These are phyloP conservation scores for Drosophila aldrichi DNA, from an alignment of 2,888 invertebrate species.

Conservation along the genomic window DNA sequence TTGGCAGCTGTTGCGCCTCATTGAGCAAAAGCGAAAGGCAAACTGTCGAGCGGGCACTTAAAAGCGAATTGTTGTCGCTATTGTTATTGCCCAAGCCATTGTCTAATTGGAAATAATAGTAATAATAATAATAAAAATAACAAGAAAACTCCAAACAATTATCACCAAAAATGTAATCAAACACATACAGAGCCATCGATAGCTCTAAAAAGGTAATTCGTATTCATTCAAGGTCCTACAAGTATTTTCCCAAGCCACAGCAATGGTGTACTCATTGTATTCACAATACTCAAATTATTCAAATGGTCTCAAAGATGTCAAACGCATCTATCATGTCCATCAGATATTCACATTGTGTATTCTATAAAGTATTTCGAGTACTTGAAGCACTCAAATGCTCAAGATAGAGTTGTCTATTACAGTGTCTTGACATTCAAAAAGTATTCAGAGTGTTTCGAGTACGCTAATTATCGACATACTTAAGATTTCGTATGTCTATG, in stretches of 20 bases:
- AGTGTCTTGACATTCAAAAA: background rate
- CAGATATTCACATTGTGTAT: background rate
- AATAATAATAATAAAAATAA: background rate
- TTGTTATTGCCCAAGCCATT: constrained; percentile 31
- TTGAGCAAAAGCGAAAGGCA: constrained; percentile 75
- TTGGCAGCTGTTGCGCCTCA: constrained; percentile 74
- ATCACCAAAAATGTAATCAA: constrained; percentile 50
- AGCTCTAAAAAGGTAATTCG: constrained; percentile 5
- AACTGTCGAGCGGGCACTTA: constrained; percentile 57
- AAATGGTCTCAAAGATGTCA: background rate
- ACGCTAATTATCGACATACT: background rate
- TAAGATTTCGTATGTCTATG: background rate
- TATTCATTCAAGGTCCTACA: constrained; percentile 11
- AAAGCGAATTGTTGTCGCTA: constrained; percentile 57
- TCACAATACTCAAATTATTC: background rate
- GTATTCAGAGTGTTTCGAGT: background rate
- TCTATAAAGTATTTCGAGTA: background rate
- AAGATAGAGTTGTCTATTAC: background rate
- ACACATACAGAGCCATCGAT: background rate
- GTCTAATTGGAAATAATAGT: constrained; percentile 13
- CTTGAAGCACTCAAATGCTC: background rate
- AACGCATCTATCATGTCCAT: background rate
- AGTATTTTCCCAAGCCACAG: constrained; percentile 8
- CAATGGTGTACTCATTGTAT: background rate
- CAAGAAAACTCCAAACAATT: constrained; percentile 39